Conservation (phyloP, 2,888 invertebrate genomes). For the Hyposoter dolosus region DNA sequence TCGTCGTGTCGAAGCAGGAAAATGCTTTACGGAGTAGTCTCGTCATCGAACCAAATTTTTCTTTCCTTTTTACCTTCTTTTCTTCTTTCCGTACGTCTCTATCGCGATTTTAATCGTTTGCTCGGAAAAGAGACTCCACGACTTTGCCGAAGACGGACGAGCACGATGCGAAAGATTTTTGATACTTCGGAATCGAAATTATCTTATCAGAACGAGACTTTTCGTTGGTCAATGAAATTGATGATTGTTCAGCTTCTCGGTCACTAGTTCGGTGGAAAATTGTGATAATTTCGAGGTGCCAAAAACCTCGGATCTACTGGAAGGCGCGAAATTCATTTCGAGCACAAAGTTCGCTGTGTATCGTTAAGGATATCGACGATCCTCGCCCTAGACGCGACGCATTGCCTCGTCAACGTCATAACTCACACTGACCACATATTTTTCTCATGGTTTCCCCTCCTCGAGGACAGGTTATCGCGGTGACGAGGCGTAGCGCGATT, state of each 20-base stretch:
- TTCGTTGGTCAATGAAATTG: not conserved
- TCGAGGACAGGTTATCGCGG: not conserved
- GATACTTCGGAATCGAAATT: not conserved
- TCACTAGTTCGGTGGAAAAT: not conserved
- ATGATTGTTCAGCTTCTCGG: not conserved
- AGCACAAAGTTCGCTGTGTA: not conserved
- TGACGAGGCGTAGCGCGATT: not conserved
- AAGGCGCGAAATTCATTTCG: not conserved
- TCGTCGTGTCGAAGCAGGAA: too few relatives aligned
- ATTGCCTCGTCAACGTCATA: not conserved
- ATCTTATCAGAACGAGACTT: not conserved
- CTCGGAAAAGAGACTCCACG: not conserved
- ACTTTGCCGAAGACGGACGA: not conserved
- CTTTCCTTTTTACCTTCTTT: not conserved
- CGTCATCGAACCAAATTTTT: not conserved
- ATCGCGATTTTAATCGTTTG: not conserved
- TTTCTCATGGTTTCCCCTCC: not conserved
- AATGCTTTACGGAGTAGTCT: not conserved
- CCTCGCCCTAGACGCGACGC: not conserved
- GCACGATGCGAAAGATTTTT: not conserved
- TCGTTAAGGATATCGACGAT: not conserved
- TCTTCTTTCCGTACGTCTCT: not conserved
- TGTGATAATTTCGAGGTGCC: not conserved
- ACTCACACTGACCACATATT: constrained; percentile 2
- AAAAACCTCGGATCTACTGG: not conserved